Conservation (phyloP, 2,888 invertebrate genomes). For the Cheilosia scutellata region DNA sequence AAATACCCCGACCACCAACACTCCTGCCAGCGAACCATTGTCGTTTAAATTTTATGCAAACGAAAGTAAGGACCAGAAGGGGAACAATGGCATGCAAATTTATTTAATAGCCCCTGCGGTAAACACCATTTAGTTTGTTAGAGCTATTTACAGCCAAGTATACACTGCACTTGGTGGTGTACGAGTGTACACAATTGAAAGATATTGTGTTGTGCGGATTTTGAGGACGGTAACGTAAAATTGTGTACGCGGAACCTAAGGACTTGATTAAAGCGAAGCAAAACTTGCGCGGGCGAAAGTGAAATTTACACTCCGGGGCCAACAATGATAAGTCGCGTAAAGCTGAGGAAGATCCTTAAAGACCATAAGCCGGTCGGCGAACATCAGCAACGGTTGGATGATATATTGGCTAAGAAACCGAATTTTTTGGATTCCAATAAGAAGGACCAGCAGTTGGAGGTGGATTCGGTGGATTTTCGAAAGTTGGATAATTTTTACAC, state of each 20-base stretch:
- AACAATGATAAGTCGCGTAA: slow-evolving; percentile 76
- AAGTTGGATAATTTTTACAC: slow-evolving; percentile 84
- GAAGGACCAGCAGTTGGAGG: not conserved
- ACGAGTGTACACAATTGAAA: not conserved
- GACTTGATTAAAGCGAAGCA: slow-evolving; percentile 43
- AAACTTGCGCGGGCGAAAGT: not conserved
- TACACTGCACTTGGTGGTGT: slow-evolving; percentile 9
- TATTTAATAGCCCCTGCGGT: slow-evolving; percentile 58
- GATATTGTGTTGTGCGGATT: not conserved
- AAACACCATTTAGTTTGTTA: slow-evolving; percentile 61
- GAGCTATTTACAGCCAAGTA: slow-evolving; percentile 29
- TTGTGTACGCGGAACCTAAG: not conserved
- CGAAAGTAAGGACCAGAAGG: slow-evolving; percentile 5
- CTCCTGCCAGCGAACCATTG: slow-evolving; percentile 1
- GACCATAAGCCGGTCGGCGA: slow-evolving; percentile 51
- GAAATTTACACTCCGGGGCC: not conserved
- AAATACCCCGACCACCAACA: not conserved
- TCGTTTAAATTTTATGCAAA: slow-evolving; percentile 38
- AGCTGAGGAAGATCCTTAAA: slow-evolving; percentile 75
- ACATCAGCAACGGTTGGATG: slow-evolving; percentile 33
- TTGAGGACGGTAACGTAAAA: not conserved
- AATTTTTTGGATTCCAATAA: slow-evolving; percentile 41
- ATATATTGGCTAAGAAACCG: slow-evolving; percentile 42
- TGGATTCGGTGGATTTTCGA: slow-evolving; percentile 55
- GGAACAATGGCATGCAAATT: slow-evolving; percentile 64